Evolutionary conservation across 2,888 invertebrate genomes (phyloP), one percentile per base, ranked within the genome.

Genomic region (Bembecia ichneumoniformis): DNA sequence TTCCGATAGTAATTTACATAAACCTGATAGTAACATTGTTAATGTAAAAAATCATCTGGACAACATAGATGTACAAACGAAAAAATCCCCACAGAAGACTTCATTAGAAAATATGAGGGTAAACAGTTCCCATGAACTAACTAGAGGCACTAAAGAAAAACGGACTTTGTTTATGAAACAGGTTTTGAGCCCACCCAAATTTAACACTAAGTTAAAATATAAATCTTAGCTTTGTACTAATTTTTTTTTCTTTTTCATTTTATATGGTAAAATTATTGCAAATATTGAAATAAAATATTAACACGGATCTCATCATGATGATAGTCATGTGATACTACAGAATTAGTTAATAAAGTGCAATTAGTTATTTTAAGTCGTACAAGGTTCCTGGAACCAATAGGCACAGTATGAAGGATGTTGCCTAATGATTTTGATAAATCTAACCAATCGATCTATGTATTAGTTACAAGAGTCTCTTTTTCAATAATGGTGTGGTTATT

Each of bases 131-230:
- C 28, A 28, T 28, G 28, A 28, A 28, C 11, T 44, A 15, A 9
- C 17, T 9, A 44, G 16, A 44, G 16, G 17, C 16, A 17, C 16
- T 44, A 88, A 84, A 56, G 89, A 90, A 49, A 89, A 87, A 58
- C 73, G 87, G 58, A 87, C 87, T 51, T 61, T 89, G 56, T 89
- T 90, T 66, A 75, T 89, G 66, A 89, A 89, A 64, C 89, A 90
- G 75, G 89, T 89, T 50, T 70, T 89, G 53, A 89, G 84, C 55
- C 89, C 89, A 47, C 88, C 90, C 50, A 89, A 89, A 73, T 86
- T 89, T 56, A 87, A 87, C 55, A 82, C 82, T 34, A 84, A 82
- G 57, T 59, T 82, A 62, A 74, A 68, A 64, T 76, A 82, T 64
- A 83, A 83, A 64, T 73, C 75, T 34, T 82, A 64, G 17, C 11